Evolutionary conservation across 2,888 invertebrate genomes (phyloP).

Genomic region (Iphiclides podalirius): DNA sequence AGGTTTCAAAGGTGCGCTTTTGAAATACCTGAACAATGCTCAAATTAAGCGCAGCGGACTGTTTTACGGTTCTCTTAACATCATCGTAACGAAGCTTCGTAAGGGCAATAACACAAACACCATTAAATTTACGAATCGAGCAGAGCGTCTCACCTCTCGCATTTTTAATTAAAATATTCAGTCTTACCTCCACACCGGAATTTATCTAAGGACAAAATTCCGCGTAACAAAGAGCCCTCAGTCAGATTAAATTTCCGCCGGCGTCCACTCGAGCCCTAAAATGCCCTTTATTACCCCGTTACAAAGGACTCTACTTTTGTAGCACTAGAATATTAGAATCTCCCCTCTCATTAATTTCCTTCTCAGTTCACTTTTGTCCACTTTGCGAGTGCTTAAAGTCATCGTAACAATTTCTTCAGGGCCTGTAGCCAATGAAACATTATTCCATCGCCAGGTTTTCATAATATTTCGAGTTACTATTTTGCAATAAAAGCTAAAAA

Average conservation of each 20-base stretch:
- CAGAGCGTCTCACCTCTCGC: constrained; percentile 45
- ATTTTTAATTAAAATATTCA: constrained; percentile 72
- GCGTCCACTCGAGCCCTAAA: constrained; percentile 70
- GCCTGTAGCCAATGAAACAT: constrained; percentile 20
- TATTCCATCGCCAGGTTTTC: constrained; percentile 1
- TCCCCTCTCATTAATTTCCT: constrained; percentile 54
- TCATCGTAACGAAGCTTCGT: constrained; percentile 23
- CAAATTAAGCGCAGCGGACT: constrained; percentile 5
- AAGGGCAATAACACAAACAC: constrained; percentile 22
- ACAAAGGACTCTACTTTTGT: constrained; percentile 58
- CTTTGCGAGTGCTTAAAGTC: constrained; percentile 33
- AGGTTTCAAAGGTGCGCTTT: background rate
- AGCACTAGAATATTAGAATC: constrained; percentile 67
- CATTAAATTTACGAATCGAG: constrained; percentile 30
- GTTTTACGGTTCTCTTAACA: constrained; percentile 11
- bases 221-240: constrained; percentile 64
- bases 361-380: constrained; percentile 46
- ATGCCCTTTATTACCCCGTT: constrained; percentile 72
- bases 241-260: constrained; percentile 75
- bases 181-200: constrained; percentile 52
- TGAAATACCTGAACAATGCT: background rate
- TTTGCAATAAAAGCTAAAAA: too few species aligned
- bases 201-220: constrained; percentile 71
- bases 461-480: too few species aligned
- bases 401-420: background rate